Evolutionary conservation across 2,888 invertebrate genomes (phyloP), one percentile per base, ranked within the genome.

Genomic region (Himalopsyche japonica): DNA sequence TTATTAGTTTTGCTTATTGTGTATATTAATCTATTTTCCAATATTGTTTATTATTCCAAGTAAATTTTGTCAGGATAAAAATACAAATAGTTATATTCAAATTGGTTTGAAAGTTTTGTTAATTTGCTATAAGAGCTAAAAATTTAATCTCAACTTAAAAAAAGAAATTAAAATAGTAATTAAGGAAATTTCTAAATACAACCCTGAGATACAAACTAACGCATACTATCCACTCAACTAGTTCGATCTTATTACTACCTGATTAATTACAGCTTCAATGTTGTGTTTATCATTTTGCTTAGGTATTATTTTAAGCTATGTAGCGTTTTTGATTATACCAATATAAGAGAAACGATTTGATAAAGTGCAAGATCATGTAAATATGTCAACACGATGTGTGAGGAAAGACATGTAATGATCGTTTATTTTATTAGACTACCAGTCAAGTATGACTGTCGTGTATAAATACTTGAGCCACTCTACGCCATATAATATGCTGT

Each of bases 171-270:
- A 6, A 15, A 15, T 6, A 43, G 15, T 43, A 15, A 15, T 3
- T 2, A 43, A 43, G 3, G 0, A 15, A 15, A 2, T 20, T 57
- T 7, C 57, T 57, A 8, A n/a, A 57, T 57, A 20, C 20, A 57
- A n/a, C 57, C 20, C 57, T 57, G 57, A 10, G n/a, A 57, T 57
- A n/a, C 1, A 57, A 24, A 57, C 57, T 57, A 57, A 57, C 57
- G n/a, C 57, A 57, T 57, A 57, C 20, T 57, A 20, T 24, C 57
- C 8, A 8, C 30, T 20, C 27, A 49, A 49, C 80, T 49, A 57
- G 80, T 82, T 49, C 80, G 79, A 82, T 82, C 79, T 57, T 57
- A 20, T 57, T 20, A 57, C 57, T 20, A 57, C 20, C 24, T 57
- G 57, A 57, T 57, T 57, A 57, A 57, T 57, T 57, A 57, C 20